Evolutionary conservation across 2,113 vertebrate genomes (phyloP).

Genomic region (Benitochromis conjunctus): DNA sequence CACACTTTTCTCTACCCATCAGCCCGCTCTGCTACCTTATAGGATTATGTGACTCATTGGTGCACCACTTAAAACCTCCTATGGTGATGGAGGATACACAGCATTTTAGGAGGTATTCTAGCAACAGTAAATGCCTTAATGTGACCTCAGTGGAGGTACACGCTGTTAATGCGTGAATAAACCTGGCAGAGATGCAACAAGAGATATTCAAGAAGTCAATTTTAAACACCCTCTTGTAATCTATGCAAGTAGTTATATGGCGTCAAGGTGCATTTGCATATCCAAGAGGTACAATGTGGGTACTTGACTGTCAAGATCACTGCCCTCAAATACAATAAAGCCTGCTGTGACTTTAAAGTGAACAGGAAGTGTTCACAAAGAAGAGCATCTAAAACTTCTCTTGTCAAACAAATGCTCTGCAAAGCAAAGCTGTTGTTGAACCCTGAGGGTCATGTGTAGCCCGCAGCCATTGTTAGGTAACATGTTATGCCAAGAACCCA

Average conservation of each 20-base stretch:
- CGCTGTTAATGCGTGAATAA: not conserved
- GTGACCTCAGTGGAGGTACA: not conserved
- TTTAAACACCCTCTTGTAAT: not conserved
- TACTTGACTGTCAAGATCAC: not conserved
- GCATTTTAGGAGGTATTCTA: not conserved
- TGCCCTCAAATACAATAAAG: not conserved
- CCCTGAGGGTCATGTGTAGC: not conserved
- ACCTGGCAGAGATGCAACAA: not conserved
- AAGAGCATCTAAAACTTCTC: not conserved
- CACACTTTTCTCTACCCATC: not conserved
- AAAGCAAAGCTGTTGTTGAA: not conserved
- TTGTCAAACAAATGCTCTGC: not conserved
- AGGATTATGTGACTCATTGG: slow-evolving; percentile 36
- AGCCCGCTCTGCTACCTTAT: not conserved
- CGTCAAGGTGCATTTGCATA: not conserved
- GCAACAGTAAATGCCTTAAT: not conserved
- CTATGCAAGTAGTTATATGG: not conserved
- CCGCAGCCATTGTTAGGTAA: not conserved
- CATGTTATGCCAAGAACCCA: not conserved
- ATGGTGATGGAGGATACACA: not conserved
- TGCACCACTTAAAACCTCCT: slow-evolving; percentile 10
- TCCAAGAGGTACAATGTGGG: not conserved
- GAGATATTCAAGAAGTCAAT: not conserved
- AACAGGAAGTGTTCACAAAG: not conserved
- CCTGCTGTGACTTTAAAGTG: not conserved